A percentile compares a stretch with the other conserved stretches of the same genome.
These are phyloP conservation scores for Crypturellus tataupa DNA, from an alignment of 2,797 vertebrate species.

Conservation along the genomic window DNA sequence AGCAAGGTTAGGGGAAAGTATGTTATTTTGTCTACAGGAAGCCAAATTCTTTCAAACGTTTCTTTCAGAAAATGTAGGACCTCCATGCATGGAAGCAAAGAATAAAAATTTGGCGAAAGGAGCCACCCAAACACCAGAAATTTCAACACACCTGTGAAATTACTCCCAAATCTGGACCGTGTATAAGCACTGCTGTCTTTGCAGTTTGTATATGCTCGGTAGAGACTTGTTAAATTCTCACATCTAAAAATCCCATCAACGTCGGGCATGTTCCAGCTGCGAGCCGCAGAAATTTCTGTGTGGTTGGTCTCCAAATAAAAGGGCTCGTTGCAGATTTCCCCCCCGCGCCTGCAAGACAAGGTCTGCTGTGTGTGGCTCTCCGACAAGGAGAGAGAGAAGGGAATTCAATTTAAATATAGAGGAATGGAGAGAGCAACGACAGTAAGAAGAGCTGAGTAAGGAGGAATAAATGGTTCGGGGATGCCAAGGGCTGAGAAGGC, in stretches of 20 bases:
- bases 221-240: slow-evolving; percentile 38
- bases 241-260: not conserved
- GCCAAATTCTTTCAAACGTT: slow-evolving; percentile 2
- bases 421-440: not conserved
- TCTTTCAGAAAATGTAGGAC: not conserved
- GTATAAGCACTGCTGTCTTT: not conserved
- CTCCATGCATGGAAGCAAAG: not conserved
- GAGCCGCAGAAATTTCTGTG: slow-evolving; percentile 19
- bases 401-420: not conserved
- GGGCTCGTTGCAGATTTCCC: not conserved
- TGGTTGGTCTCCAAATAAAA: slow-evolving; percentile 22
- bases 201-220: not conserved
- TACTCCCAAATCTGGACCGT: not conserved
- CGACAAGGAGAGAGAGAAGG: not conserved
- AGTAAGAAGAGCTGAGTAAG: not conserved
- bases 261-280: not conserved
- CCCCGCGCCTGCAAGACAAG: not conserved
- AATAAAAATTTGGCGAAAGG: slow-evolving; percentile 2
- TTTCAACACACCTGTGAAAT: slow-evolving; percentile 25
- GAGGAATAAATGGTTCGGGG: not conserved
- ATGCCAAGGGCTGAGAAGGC: not conserved
- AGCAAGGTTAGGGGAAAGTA: slow-evolving; percentile 62
- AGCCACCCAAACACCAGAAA: not conserved
- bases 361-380: not conserved
- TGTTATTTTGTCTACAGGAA: slow-evolving; percentile 61